Base-by-base conservation (phyloP, 2,113 vertebrate species). In the Ptilonorhynchus violaceus region DNA sequence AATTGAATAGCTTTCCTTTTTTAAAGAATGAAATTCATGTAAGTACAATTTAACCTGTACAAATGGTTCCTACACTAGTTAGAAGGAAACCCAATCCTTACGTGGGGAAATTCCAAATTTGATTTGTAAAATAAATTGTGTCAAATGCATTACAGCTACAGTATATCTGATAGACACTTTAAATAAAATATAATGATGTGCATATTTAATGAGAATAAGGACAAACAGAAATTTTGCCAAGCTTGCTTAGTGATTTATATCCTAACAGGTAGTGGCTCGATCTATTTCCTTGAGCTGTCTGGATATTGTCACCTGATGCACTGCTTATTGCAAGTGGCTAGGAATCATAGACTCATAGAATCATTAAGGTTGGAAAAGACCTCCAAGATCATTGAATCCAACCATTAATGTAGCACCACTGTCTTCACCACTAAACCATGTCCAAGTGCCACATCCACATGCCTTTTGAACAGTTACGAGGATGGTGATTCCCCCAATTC, bases 1-100 rank as follows among this genome's bases (percentile, higher is more conserved):
- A 94, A 87, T 28, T 10, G 24, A 88, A 92, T 74, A 17, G 23
- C 11, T 82, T 88, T 60, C 19, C 24, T 85, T 93, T 90, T 42
- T 60, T 28, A 83, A 90, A 85, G 10, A 73, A 80, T 20, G 8
- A 82, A 89, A 49, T 60, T 44, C 9, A 59, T 18, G 7, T 44
- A 88, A 76, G 35, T 56, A 70, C 17, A 49, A 69, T 52, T 83
- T 85, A 75, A 82, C 44, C 18, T 35, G 7, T 39, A 50, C 52
- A 83, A 89, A 50, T 41, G 1, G 62, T 82, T 80, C 33, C 35
- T 58, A 24, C 44, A 37, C 20, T 59, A 90, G 79, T 77, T 47
- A 69, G 25, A 37, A 52, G 47, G 49, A 60, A 75, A 58, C 41
- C 19, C 2, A 78, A 42, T 70, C 31, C 9, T 17, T 64, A 86